Conservation (phyloP, 2,113 vertebrate species). For the Trachemys scripta region DNA sequence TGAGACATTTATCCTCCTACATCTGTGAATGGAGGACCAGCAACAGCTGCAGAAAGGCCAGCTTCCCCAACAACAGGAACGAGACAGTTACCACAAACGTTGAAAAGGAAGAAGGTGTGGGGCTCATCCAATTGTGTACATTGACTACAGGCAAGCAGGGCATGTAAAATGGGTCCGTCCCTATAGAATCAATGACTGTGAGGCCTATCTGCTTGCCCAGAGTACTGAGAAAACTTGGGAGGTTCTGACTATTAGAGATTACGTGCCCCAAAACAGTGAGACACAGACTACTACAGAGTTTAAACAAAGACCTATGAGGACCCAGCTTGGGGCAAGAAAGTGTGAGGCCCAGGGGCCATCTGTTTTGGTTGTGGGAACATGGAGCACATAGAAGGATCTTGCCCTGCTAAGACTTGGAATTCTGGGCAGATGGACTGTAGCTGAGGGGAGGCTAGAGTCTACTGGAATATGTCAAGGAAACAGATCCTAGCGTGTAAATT, state of each 20-base stretch:
- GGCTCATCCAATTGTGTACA: neutral
- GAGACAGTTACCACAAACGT: neutral
- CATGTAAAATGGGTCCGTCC: neutral
- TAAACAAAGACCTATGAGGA: too few species aligned
- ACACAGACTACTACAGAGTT: too few species aligned
- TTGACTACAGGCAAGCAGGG: neutral
- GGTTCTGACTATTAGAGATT: neutral
- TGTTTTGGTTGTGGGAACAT: too few species aligned
- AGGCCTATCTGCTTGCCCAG: neutral
- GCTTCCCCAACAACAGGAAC: neutral
- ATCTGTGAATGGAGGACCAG: neutral
- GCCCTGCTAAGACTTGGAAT: too few species aligned
- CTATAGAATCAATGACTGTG: neutral
- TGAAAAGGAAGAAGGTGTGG: neutral
- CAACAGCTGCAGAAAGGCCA: neutral
- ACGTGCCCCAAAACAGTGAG: too few species aligned
- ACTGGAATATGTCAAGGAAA: neutral
- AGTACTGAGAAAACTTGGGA: neutral
- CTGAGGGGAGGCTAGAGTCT: too few species aligned
- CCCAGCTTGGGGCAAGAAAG: too few species aligned
- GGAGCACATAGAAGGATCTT: too few species aligned
- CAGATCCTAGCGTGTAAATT: neutral
- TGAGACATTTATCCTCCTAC: neutral
- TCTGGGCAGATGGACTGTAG: too few species aligned
- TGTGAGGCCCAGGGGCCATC: too few species aligned